Evolutionary conservation across 2,113 vertebrate species (phyloP).

Genomic region (Polypterus senegalus): DNA sequence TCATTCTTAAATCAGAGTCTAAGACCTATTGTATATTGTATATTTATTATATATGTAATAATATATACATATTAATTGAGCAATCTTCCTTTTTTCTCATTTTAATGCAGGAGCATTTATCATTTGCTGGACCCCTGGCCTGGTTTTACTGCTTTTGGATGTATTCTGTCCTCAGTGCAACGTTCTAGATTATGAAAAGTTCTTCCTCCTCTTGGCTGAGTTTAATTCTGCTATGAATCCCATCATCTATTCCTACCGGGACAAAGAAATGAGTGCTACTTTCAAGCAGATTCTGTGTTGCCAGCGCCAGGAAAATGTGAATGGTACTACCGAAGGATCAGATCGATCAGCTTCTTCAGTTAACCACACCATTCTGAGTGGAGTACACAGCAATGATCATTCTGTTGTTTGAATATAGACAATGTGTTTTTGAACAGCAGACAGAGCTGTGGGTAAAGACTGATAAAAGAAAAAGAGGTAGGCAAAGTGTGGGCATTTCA

Average conservation of each 20-base stretch:
- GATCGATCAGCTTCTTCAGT: conserved; percentile 87
- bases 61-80: neutral
- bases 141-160: conserved; percentile 86
- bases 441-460: neutral
- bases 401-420: conserved; percentile 67
- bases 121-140: conserved; percentile 91
- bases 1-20: conserved; percentile 15
- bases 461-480: neutral
- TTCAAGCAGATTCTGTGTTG: conserved; percentile 96
- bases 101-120: conserved; percentile 78
- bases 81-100: conserved; percentile 12
- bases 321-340: conserved; percentile 74
- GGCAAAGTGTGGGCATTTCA: conserved; percentile 3
- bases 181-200: conserved; percentile 86
- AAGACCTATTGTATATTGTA: conserved; percentile 12
- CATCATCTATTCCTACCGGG: conserved; percentile 96
- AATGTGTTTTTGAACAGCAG: neutral
- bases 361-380: conserved; percentile 84
- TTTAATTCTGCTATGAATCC: conserved; percentile 99
- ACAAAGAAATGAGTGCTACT: conserved; percentile 96
- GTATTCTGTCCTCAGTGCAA: conserved; percentile 82
- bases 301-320: conserved; percentile 73
- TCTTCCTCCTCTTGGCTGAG: conserved; percentile 89
- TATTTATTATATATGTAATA: neutral
- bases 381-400: conserved; percentile 79